These are phyloP conservation scores for Hipparchia sbordonii DNA, from an alignment of 2,888 invertebrate genomes.

Conservation along the genomic window DNA sequence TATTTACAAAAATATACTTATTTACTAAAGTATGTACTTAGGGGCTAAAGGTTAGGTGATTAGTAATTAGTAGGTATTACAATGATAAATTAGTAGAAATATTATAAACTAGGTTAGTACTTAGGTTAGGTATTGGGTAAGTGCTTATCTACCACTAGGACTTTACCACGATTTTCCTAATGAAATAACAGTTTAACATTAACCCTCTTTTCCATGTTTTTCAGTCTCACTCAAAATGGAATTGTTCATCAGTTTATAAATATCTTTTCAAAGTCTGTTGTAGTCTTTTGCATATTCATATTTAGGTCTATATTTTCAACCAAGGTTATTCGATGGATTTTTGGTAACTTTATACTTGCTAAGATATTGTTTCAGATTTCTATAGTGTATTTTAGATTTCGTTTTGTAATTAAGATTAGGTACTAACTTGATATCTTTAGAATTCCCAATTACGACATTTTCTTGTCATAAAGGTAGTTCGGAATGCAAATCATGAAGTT, in stretches of 20 bases:
- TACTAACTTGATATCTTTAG: slow-evolving; percentile 34
- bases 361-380: slow-evolving; percentile 43
- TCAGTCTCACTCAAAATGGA: slow-evolving; percentile 56
- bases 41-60: too few species aligned
- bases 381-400: slow-evolving; percentile 41
- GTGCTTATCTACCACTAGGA: slow-evolving; percentile 17
- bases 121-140: too few species aligned
- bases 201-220: slow-evolving; percentile 51
- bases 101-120: too few species aligned
- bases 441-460: slow-evolving; percentile 30
- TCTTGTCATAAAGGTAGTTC: slow-evolving; percentile 45
- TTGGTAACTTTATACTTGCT: slow-evolving; percentile 37
- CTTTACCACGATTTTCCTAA: slow-evolving; percentile 48
- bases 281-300: slow-evolving; percentile 50
- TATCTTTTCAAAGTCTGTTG: slow-evolving; percentile 55
- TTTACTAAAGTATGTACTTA: too few species aligned
- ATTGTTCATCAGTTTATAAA: slow-evolving; percentile 61
- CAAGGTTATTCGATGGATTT: slow-evolving; percentile 51
- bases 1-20: too few species aligned
- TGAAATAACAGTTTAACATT: slow-evolving; percentile 51
- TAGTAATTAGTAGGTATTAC: too few species aligned
- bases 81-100: too few species aligned
- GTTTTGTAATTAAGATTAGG: slow-evolving; percentile 38
- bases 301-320: slow-evolving; percentile 58
- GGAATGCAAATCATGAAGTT: slow-evolving; percentile 45